Evolutionary conservation across 2,888 invertebrate genomes (phyloP).

Genomic region (Ennomos erosarius): DNA sequence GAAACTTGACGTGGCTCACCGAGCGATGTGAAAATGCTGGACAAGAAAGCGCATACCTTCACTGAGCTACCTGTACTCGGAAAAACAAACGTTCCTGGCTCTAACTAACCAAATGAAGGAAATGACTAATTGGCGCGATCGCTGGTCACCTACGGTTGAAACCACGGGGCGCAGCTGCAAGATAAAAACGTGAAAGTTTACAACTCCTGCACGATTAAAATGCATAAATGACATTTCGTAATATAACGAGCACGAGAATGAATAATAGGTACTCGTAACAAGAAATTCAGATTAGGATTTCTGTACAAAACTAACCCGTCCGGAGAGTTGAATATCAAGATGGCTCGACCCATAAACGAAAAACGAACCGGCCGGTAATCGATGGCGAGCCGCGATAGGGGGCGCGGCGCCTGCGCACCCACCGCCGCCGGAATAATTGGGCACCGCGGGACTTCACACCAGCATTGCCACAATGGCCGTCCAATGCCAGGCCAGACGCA

Average conservation of each 20-base stretch:
- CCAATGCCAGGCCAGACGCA: conserved; percentile 41
- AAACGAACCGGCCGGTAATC: conserved; percentile 78
- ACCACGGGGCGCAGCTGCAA: conserved; percentile 19
- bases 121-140: conserved; percentile 51
- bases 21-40: conserved; percentile 48
- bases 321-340: conserved; percentile 54
- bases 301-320: conserved; percentile 50
- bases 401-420: conserved; percentile 77
- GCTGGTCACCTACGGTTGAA: conserved; percentile 22
- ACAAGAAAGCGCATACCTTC: conserved; percentile 53
- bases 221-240: conserved; percentile 41
- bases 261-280: conserved; percentile 40
- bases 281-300: conserved; percentile 52
- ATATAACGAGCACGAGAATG: conserved; percentile 37
- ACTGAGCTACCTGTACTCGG: conserved; percentile 37
- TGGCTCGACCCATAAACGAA: conserved; percentile 74
- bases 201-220: conserved; percentile 21
- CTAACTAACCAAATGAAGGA: conserved; percentile 52
- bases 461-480: conserved; percentile 52
- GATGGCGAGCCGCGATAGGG: conserved; percentile 82
- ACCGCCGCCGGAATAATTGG: conserved; percentile 81
- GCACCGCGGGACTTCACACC: conserved; percentile 84
- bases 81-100: conserved; percentile 48
- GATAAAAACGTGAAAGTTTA: conserved; percentile 21
- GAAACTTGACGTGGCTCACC: conserved; percentile 53